phyloP scores from a whole-genome alignment of 2,888 invertebrate species.

The Mythimna lalbum region DNA sequence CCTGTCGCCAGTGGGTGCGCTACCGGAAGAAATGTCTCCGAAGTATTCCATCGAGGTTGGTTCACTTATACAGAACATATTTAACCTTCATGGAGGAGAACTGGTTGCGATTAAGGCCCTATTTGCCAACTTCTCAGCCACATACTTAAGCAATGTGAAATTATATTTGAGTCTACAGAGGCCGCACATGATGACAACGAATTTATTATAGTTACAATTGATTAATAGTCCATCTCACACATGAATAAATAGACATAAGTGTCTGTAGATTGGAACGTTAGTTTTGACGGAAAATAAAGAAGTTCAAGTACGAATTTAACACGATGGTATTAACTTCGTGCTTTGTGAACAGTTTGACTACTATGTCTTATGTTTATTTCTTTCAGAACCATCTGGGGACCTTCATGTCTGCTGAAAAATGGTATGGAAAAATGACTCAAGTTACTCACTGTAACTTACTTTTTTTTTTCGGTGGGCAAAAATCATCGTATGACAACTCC shows the following conservation, averaged over 20 bases:
- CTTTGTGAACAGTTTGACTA: slow-evolving; percentile 39
- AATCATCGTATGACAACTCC: no score
- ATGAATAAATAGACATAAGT: slow-evolving; percentile 8
- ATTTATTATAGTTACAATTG: slow-evolving; percentile 32
- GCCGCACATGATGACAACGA: slow-evolving; percentile 35
- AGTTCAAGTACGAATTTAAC: slow-evolving; percentile 57
- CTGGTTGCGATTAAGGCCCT: slow-evolving; percentile 69
- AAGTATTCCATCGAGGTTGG: slow-evolving; percentile 72
- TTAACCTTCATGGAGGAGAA: slow-evolving; percentile 74
- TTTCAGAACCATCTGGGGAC: slow-evolving; percentile 27
- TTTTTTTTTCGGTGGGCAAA: no score
- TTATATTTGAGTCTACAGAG: slow-evolving; percentile 33
- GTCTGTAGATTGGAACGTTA: slow-evolving; percentile 27
- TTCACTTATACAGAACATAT: slow-evolving; percentile 60
- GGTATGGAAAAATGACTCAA: slow-evolving; percentile 5
- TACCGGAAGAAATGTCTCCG: slow-evolving; percentile 75
- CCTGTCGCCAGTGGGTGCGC: slow-evolving; percentile 53
- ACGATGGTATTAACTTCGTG: slow-evolving; percentile 59
- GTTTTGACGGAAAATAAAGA: slow-evolving; percentile 38
- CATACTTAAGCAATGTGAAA: slow-evolving; percentile 44
- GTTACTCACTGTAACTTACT: not conserved
- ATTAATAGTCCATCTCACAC: slow-evolving; percentile 33
- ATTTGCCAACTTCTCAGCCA: slow-evolving; percentile 52
- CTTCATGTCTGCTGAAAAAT: slow-evolving; percentile 30
- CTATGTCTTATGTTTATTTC: slow-evolving; percentile 35